phyloP scores from a whole-genome alignment of 2,797 vertebrate species.

The Phoxinus dragarum region DNA sequence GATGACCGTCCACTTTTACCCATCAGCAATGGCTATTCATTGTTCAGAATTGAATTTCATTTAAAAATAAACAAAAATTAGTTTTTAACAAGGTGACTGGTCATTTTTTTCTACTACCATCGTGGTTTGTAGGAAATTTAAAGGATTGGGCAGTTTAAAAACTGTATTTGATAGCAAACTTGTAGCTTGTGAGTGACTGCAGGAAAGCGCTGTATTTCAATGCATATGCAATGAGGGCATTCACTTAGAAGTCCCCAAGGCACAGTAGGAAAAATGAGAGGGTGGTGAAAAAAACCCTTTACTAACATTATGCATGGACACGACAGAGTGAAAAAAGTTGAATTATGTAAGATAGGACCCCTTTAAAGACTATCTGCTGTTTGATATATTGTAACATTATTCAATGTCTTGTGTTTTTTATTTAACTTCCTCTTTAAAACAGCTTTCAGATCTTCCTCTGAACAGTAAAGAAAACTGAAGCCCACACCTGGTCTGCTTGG shows the following conservation, averaged over 20 bases:
- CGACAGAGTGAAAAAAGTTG: neutral
- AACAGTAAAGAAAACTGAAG: slow-evolving; percentile 24
- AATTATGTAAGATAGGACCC: neutral
- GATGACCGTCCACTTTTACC: neutral
- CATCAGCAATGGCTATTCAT: neutral
- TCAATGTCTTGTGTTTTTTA: neutral
- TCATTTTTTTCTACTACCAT: neutral
- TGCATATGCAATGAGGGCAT: neutral
- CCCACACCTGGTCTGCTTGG: slow-evolving; percentile 82
- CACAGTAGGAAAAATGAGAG: neutral
- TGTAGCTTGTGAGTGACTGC: neutral
- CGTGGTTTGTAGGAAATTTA: neutral
- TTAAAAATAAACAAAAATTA: neutral
- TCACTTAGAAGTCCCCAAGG: neutral
- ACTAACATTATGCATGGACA: neutral
- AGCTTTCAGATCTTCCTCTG: neutral
- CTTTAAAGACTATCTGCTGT: neutral
- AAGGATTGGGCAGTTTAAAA: neutral
- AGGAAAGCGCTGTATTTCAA: neutral
- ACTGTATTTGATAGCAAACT: neutral
- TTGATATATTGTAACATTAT: neutral
- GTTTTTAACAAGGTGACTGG: neutral
- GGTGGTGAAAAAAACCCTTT: neutral
- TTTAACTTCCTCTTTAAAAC: neutral
- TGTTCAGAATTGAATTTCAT: neutral